Evolutionary conservation across 2,113 vertebrate species (phyloP).

Genomic region (Dicaeum eximium): DNA sequence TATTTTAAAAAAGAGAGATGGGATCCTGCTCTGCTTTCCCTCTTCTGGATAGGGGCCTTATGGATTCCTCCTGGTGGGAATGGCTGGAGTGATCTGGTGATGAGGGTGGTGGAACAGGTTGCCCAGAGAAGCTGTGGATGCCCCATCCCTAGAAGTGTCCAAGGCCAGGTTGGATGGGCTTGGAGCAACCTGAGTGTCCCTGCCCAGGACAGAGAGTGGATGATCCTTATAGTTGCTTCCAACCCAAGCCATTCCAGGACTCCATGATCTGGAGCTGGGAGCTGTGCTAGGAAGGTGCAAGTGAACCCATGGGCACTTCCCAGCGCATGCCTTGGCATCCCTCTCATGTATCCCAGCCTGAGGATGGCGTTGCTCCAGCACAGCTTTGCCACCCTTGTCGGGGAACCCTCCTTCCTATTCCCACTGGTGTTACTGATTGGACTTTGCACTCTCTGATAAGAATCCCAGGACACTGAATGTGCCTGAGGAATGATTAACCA

Average conservation of each 20-base stretch:
- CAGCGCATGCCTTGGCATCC: neutral
- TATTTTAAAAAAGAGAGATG: neutral
- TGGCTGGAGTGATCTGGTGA: no score
- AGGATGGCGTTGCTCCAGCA: neutral
- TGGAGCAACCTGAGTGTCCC: neutral
- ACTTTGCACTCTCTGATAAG: constrained; percentile 79
- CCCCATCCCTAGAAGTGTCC: neutral
- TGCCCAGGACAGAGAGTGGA: neutral
- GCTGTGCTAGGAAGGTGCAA: neutral
- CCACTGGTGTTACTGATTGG: constrained; percentile 13
- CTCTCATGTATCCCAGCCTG: neutral
- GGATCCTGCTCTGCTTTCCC: neutral
- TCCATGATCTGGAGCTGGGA: neutral
- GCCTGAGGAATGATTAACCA: constrained; percentile 76
- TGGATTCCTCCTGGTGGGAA: neutral
- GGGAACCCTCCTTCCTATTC: constrained; percentile 40
- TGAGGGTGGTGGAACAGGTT: neutral
- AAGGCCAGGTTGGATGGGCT: neutral
- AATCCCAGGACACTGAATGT: constrained; percentile 31
- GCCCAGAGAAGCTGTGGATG: neutral
- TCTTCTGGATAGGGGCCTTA: fast-evolving
- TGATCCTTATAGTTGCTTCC: neutral
- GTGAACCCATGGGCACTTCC: neutral
- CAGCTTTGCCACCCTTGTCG: neutral
- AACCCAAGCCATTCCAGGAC: neutral